Percentiles rank a stretch among this genome's conserved stretches.
Evolutionary conservation across 2,797 vertebrate species (phyloP).

Genomic region (Labeo calbasu): DNA sequence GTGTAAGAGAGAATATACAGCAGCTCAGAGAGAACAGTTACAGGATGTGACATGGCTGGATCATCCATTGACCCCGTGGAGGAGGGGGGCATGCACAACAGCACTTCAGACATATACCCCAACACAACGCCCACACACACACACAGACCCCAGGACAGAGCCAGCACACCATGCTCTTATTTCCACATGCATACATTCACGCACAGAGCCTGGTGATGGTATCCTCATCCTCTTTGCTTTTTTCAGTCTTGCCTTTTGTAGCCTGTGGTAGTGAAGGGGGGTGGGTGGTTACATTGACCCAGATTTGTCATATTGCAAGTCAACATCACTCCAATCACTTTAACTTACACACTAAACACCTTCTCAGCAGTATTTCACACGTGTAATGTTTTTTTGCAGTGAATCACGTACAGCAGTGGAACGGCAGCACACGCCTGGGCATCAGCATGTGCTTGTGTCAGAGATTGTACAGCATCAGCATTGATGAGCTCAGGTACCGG

Average conservation of each 20-base stretch:
- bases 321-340: constrained; percentile 81
- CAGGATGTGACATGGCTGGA: constrained; percentile 67
- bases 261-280: constrained; percentile 77
- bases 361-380: constrained; percentile 42
- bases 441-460: constrained; percentile 24
- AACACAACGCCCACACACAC: constrained; percentile 35
- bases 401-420: neutral
- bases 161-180: constrained; percentile 68
- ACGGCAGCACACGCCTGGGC: constrained; percentile 16
- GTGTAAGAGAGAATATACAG: constrained; percentile 22
- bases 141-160: constrained; percentile 51
- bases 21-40: constrained; percentile 61
- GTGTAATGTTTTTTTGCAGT: constrained; percentile 26
- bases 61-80: constrained; percentile 65
- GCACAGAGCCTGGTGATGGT: constrained; percentile 71
- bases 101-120: constrained; percentile 48
- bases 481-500: constrained; percentile 6
- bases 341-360: constrained; percentile 61
- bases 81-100: constrained; percentile 54
- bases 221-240: constrained; percentile 73
- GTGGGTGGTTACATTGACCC: constrained; percentile 82
- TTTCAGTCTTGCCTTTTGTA: constrained; percentile 73
- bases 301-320: constrained; percentile 82
- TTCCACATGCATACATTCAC: constrained; percentile 75
- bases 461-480: constrained; percentile 33